Base-by-base conservation (phyloP, 2,888 invertebrate species). In the Cheilosia impressa region DNA sequence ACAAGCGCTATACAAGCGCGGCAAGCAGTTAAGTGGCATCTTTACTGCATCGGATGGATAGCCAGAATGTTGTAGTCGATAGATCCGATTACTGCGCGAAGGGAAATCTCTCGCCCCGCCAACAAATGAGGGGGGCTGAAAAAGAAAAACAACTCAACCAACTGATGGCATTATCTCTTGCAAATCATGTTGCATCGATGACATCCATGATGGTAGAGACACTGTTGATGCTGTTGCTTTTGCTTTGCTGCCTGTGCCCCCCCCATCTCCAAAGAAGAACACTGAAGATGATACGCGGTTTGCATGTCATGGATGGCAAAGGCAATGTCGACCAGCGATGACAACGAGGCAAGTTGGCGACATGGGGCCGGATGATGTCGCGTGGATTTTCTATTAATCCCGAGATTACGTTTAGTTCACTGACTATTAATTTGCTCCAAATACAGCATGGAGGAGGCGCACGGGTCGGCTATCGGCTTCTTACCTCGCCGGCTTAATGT, bases 351-450 rank as follows among this genome's bases (percentile, higher is more conserved):
- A 68, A 76, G 57, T 69, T 71, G 66, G 47, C 73, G 79, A 68
- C 62, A 15, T 9, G 38, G 38, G 45, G 53, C 27, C 58, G 50
- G 52, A 34, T 76, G 85, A 76, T 87, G 82, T 81, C 87, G 87
- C 87, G 87, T 82, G 87, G 82, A 87, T 87, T 87, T 78, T 82
- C 87, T 87, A 75, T 87, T 87, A 87, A 87, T 87, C 82, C 52
- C 60, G 15, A 82, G 78, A 87, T 87, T 87, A 82, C 87, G 87
- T 87, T 87, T 87, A 87, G 87, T 87, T 87, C 87, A 87, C 82
- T 87, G 87, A 78, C 87, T 87, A 82, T 87, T 78, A 87, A 87
- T 87, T 87, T 82, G 87, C 78, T 82, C 87, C 45, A 87, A 72
- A 87, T 82, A 82, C 65, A 85, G 71, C 41, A 45, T 55, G 24